Evolutionary conservation across 2,888 invertebrate genomes (phyloP).

Genomic region (Pteria penguin): DNA sequence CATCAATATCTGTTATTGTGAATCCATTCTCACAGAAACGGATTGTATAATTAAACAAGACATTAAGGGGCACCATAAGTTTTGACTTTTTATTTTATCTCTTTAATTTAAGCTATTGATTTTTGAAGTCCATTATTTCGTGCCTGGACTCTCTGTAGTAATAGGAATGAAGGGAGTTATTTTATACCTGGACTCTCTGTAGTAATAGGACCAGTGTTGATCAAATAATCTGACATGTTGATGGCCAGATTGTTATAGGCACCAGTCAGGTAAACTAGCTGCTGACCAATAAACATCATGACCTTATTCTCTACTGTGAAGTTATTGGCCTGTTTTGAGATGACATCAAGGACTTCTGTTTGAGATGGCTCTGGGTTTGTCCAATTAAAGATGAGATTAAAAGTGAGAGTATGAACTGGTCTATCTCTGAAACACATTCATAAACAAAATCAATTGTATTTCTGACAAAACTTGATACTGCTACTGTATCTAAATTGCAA

Average conservation of each 20-base stretch:
- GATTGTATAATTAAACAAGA: too few relatives aligned
- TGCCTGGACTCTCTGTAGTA: too few relatives aligned
- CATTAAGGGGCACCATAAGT: too few relatives aligned
- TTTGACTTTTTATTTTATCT: too few relatives aligned
- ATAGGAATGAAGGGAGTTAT: too few relatives aligned
- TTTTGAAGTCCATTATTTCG: too few relatives aligned
- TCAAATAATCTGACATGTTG: constrained; percentile 60
- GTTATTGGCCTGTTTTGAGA: constrained; percentile 29
- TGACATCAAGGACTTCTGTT: constrained; percentile 15
- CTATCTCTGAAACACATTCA: constrained; percentile 38
- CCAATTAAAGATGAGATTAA: constrained; percentile 59
- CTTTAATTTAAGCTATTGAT: too few relatives aligned
- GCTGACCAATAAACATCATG: constrained; percentile 45
- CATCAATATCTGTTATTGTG: too few relatives aligned
- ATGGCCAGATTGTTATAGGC: constrained; percentile 52
- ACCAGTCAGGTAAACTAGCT: constrained; percentile 34
- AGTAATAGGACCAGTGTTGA: constrained; percentile 43
- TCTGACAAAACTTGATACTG: too few relatives aligned
- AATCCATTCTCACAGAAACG: too few relatives aligned
- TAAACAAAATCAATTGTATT: background rate
- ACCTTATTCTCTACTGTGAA: constrained; percentile 35
- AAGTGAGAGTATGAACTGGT: constrained; percentile 56
- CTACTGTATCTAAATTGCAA: too few relatives aligned
- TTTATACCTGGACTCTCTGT: constrained; percentile 55
- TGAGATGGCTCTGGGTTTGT: constrained; percentile 40